Conservation (phyloP, 2,797 vertebrate genomes). For the Lepilemur ruficaudatus region DNA sequence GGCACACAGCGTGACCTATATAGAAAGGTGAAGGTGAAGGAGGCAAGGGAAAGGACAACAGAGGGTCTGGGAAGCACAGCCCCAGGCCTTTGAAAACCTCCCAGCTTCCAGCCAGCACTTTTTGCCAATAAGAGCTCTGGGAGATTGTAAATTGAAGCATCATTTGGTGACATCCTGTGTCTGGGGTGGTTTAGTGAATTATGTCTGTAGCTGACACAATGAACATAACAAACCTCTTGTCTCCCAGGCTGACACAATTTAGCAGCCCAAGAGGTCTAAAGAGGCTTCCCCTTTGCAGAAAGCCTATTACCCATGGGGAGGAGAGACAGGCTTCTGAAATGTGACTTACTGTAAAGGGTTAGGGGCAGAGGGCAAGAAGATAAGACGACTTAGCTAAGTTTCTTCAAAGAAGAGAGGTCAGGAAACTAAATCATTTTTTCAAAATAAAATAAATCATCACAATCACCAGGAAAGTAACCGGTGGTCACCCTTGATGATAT, state of each 20-base stretch:
- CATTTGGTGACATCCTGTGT: slow-evolving; percentile 69
- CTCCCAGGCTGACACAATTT: slow-evolving; percentile 72
- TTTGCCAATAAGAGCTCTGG: slow-evolving; percentile 52
- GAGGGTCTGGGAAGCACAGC: neutral
- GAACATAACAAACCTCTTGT: slow-evolving; percentile 68
- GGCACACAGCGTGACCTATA: slow-evolving; percentile 41
- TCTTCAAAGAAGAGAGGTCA: slow-evolving; percentile 7
- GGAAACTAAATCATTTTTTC: neutral
- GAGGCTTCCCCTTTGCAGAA: slow-evolving; percentile 40
- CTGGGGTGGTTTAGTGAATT: slow-evolving; percentile 72
- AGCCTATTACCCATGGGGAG: neutral
- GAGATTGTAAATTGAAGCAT: slow-evolving; percentile 59
- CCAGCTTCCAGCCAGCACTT: slow-evolving; percentile 16
- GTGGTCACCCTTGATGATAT: neutral
- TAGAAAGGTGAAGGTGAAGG: neutral
- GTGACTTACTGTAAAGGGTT: neutral
- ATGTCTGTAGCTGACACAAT: slow-evolving; percentile 71
- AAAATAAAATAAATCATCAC: slow-evolving; percentile 27
- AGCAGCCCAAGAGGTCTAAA: slow-evolving; percentile 66
- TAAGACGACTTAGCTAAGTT: slow-evolving; percentile 9
- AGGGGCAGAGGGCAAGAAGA: neutral
- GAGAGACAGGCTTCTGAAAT: neutral
- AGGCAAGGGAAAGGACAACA: neutral
- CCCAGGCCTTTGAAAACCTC: neutral
- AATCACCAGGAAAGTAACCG: neutral